Conservation (phyloP, 2,888 invertebrate species). For the Thereva nobilitata region DNA sequence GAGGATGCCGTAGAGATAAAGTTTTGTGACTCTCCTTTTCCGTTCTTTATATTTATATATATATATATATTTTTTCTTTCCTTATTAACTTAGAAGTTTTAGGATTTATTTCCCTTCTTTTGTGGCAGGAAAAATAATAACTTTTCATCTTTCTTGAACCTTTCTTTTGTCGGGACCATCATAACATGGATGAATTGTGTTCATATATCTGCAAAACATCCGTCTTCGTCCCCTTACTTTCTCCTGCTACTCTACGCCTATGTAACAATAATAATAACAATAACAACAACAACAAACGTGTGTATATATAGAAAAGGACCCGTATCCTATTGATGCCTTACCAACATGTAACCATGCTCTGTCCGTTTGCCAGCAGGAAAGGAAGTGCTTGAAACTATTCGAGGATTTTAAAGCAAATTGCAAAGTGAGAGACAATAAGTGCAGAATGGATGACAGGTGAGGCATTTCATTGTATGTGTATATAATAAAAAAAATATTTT, state of each 20-base stretch:
- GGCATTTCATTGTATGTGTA: too few species aligned
- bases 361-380: conserved; percentile 80
- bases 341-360: conserved; percentile 89
- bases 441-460: conserved; percentile 88
- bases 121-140: conserved; percentile 5
- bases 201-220: conserved; percentile 10
- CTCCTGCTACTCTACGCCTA: too few species aligned
- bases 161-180: conserved; percentile 4
- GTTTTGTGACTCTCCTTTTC: too few species aligned
- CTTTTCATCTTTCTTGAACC: neutral
- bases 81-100: neutral
- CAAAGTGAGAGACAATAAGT: conserved; percentile 83
- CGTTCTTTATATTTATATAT: too few species aligned
- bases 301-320: conserved; percentile 72
- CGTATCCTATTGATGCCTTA: conserved; percentile 84
- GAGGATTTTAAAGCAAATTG: conserved; percentile 87
- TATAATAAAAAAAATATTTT: too few species aligned
- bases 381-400: conserved; percentile 78
- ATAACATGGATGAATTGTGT: conserved; percentile 1
- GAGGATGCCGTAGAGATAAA: too few species aligned
- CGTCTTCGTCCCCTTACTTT: too few species aligned
- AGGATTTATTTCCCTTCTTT: neutral
- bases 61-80: too few species aligned
- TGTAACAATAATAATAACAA: too few species aligned
- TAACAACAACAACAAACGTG: too few species aligned